These are phyloP conservation scores for Clarias fuscus DNA, from an alignment of 2,797 vertebrate genomes.

Conservation along the genomic window DNA sequence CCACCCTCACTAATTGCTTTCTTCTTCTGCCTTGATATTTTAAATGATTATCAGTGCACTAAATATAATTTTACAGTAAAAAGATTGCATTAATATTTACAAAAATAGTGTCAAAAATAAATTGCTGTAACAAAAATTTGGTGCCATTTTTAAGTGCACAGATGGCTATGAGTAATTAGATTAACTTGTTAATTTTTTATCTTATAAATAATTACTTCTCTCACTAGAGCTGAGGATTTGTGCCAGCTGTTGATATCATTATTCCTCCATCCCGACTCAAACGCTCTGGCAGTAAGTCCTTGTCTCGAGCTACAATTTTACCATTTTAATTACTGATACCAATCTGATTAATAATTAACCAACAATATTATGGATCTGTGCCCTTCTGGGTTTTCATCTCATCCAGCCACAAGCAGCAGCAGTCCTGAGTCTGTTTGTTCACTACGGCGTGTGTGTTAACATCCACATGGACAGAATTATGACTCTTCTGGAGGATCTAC, in stretches of 20 bases:
- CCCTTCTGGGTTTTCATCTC: slow-evolving; percentile 36
- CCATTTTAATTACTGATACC: slow-evolving; percentile 12
- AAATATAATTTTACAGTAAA: neutral
- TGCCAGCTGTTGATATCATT: slow-evolving; percentile 65
- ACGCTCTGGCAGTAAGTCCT: slow-evolving; percentile 67
- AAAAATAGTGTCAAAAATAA: neutral
- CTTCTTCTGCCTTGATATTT: neutral
- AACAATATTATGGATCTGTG: neutral
- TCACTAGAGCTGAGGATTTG: slow-evolving; percentile 66
- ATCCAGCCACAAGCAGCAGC: slow-evolving; percentile 81
- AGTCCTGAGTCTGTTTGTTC: slow-evolving; percentile 78
- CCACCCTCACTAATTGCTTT: neutral
- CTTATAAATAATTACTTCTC: slow-evolving; percentile 42
- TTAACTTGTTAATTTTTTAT: slow-evolving; percentile 36
- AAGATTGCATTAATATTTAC: neutral
- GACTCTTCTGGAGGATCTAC: slow-evolving; percentile 61
- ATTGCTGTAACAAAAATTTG: neutral
- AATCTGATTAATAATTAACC: slow-evolving; percentile 24
- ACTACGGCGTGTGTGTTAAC: slow-evolving; percentile 68
- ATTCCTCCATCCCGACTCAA: slow-evolving; percentile 62
- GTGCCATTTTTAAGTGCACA: neutral
- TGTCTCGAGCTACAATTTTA: neutral
- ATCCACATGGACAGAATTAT: slow-evolving; percentile 68
- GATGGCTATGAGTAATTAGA: slow-evolving; percentile 3
- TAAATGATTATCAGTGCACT: slow-evolving; percentile 4